Evolutionary conservation across 2,113 vertebrate species (phyloP).

Genomic region (Zosterops hypoxanthus): DNA sequence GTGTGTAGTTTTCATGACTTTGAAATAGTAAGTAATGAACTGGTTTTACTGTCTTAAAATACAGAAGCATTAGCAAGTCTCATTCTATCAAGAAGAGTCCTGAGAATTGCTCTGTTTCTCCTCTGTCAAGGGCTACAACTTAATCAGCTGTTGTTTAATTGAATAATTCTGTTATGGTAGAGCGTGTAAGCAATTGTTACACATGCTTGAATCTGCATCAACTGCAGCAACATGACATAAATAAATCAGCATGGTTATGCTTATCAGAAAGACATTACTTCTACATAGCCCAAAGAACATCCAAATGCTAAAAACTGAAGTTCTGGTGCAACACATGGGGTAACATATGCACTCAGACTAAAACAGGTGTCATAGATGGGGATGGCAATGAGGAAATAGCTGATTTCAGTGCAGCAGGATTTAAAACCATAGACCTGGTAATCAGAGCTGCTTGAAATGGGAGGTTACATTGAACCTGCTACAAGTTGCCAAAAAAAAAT

Average conservation of each 20-base stretch:
- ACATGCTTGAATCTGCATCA: neutral
- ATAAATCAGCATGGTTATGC: neutral
- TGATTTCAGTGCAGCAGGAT: neutral
- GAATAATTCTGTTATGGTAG: neutral
- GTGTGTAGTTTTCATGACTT: neutral
- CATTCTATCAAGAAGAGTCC: neutral
- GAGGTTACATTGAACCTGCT: neutral
- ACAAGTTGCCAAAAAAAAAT: neutral
- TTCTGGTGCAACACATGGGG: constrained; percentile 32
- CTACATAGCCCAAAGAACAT: neutral
- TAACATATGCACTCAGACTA: neutral
- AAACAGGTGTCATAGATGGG: constrained; percentile 11
- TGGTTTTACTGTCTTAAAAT: neutral
- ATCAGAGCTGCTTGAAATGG: neutral
- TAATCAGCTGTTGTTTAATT: constrained; percentile 12
- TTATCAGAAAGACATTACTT: neutral
- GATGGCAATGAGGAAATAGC: neutral
- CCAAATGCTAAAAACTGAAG: neutral
- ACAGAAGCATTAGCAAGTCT: neutral
- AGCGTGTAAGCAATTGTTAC: neutral
- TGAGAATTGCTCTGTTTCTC: neutral
- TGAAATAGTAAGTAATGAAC: neutral
- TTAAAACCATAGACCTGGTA: neutral
- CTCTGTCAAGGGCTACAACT: neutral
- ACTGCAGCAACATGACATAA: neutral